phyloP scores from a whole-genome alignment of 1,140 invertebrate species.

The Paraescarpia echinospica region DNA sequence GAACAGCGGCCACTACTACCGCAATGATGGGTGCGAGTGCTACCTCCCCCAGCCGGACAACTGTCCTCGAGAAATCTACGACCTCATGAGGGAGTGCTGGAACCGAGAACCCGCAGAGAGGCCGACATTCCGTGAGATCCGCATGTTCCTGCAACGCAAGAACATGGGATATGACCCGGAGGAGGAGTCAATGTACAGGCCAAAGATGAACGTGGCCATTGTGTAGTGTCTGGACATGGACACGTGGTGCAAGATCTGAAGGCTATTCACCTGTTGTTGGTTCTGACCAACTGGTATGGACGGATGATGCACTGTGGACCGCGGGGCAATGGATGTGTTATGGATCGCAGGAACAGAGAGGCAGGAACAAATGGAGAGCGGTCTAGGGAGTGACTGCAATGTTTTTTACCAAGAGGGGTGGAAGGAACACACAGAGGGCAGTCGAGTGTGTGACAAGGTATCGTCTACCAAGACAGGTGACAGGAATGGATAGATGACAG shows the following conservation, averaged over 20 bases:
- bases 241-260: not conserved
- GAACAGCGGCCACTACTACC: slow-evolving; percentile 59
- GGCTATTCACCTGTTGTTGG: not conserved
- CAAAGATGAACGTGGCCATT: slow-evolving; percentile 4
- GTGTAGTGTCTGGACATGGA: not conserved
- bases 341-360: not conserved
- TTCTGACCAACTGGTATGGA: not conserved
- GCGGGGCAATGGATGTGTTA: no score
- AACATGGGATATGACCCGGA: slow-evolving; percentile 69
- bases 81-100: slow-evolving; percentile 28
- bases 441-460: no score
- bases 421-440: no score
- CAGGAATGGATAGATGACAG: no score
- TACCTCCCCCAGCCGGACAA: slow-evolving; percentile 16
- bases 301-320: not conserved
- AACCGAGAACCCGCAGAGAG: not conserved
- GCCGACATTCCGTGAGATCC: slow-evolving; percentile 88
- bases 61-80: slow-evolving; percentile 30
- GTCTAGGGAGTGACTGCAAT: no score
- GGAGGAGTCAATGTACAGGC: slow-evolving; percentile 38
- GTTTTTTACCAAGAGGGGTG: no score
- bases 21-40: slow-evolving; percentile 39
- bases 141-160: slow-evolving; percentile 87
- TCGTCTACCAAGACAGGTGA: no score
- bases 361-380: not conserved